phyloP scores from a whole-genome alignment of 2,797 vertebrate genomes.

The Pantherophis alleghaniensis region DNA sequence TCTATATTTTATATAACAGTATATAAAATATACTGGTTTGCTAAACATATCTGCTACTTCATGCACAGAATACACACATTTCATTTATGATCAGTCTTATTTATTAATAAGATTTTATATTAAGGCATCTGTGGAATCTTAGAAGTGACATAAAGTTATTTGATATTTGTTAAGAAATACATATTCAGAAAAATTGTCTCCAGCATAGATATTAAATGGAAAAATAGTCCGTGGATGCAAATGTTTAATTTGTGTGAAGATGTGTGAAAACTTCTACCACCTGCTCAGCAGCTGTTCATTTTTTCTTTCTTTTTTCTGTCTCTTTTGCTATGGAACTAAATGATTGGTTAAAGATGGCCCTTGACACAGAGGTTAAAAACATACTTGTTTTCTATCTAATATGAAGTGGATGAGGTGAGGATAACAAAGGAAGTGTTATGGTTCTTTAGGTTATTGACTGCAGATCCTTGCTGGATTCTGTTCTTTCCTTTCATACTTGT shows the following conservation, averaged over 20 bases:
- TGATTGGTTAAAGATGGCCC: conserved; percentile 28
- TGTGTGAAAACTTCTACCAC: background rate
- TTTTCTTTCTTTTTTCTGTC: background rate
- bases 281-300: conserved; percentile 15
- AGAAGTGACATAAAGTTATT: background rate
- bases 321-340: background rate
- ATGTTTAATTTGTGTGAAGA: background rate
- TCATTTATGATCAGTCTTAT: conserved; percentile 1
- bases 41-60: background rate
- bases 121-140: conserved; percentile 19
- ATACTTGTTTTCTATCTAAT: conserved; percentile 1
- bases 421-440: background rate
- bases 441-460: background rate
- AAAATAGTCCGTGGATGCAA: conserved; percentile 6
- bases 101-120: background rate
- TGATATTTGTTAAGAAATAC: background rate
- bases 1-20: background rate
- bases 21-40: background rate
- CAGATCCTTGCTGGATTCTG: background rate
- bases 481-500: background rate
- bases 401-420: background rate
- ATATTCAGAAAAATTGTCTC: conserved; percentile 1
- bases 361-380: conserved; percentile 21
- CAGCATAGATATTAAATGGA: background rate
- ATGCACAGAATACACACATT: background rate